Base-by-base conservation (phyloP, 2,888 invertebrate species). In the Euspilapteryx auroguttella region DNA sequence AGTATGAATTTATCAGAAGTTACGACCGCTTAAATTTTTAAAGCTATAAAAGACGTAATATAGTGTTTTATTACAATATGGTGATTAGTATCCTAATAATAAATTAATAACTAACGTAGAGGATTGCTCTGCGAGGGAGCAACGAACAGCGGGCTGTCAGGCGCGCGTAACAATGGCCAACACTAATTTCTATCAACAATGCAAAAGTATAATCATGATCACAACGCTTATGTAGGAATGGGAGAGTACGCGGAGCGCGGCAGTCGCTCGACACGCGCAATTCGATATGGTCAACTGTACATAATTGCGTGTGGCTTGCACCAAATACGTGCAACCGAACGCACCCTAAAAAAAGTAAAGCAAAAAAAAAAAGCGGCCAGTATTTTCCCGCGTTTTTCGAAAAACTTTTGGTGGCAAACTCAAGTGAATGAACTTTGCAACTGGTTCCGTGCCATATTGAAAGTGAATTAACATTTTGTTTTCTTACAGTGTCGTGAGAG, bases 271-370 rank as follows among this genome's bases (percentile, higher is more conserved):
- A 55, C 68, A 56, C 65, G 66, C 68, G 61, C 59, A 73, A 61
- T 69, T 71, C 71, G 66, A 69, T 50, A 69, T 71, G 69, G 73
- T 68, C 73, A 71, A 61, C 62, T 66, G 57, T 62, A 55, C 55
- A 52, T 61, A 61, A 62, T 63, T 55, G 58, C 48, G 43, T 41
- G 46, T 17, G 17, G 5, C 47, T 46, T 48, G 43, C 46, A 42
- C 46, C 45, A 50, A 44, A 43, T 47, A 45, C 42, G 39, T 43
- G 41, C 39, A 42, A 44, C 48, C 45, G 42, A 47, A 49, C 47
- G 43, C 32, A 27, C 40, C 36, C 35, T 34, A 44, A 49, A 50
- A 42, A 48, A 44, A 28, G 26, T 41, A 42, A 49, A 41, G 49
- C 52, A 51, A 49, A n/a, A n/a, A n/a, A n/a, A n/a, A n/a, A n/a